Percentiles rank a stretch among this genome's conserved stretches.
Evolutionary conservation across 2,797 vertebrate genomes (phyloP).

Genomic region (Bovichtus variegatus): DNA sequence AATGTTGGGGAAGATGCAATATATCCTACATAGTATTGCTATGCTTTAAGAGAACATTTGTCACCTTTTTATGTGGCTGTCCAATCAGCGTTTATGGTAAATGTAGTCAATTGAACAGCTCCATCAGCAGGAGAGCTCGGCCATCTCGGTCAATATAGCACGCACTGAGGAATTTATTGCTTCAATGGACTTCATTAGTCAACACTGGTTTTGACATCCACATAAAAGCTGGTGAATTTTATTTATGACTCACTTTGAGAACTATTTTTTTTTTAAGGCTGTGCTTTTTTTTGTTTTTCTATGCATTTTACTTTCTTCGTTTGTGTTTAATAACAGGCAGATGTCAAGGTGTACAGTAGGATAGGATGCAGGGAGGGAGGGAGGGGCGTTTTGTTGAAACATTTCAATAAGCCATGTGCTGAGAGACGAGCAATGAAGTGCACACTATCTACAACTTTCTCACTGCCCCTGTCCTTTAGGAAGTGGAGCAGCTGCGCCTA

Average conservation of each 20-base stretch:
- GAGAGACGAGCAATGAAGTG: not conserved
- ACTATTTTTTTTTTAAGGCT: not conserved
- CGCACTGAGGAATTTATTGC: too few relatives aligned
- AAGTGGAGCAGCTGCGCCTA: conserved; percentile 92
- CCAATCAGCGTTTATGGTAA: too few relatives aligned
- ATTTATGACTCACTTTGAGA: not conserved
- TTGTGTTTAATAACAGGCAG: not conserved
- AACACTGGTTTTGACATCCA: too few relatives aligned
- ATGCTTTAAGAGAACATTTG: too few relatives aligned
- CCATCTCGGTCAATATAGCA: too few relatives aligned
- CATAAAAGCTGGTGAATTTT: too few relatives aligned
- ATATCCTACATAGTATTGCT: not conserved
- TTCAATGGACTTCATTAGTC: too few relatives aligned
- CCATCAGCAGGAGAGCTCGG: too few relatives aligned
- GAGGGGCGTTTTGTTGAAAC: not conserved
- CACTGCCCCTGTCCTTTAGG: conserved; percentile 73
- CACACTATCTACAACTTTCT: not conserved
- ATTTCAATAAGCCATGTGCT: not conserved
- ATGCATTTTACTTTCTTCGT: not conserved
- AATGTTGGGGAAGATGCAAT: not conserved
- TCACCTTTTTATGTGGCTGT: too few relatives aligned
- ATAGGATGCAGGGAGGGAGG: not conserved
- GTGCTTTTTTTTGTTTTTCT: not conserved
- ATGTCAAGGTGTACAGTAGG: not conserved
- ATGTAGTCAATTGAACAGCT: too few relatives aligned